These are phyloP conservation scores for Drosophila pegasa DNA, from an alignment of 2,888 invertebrate genomes.

Conservation along the genomic window DNA sequence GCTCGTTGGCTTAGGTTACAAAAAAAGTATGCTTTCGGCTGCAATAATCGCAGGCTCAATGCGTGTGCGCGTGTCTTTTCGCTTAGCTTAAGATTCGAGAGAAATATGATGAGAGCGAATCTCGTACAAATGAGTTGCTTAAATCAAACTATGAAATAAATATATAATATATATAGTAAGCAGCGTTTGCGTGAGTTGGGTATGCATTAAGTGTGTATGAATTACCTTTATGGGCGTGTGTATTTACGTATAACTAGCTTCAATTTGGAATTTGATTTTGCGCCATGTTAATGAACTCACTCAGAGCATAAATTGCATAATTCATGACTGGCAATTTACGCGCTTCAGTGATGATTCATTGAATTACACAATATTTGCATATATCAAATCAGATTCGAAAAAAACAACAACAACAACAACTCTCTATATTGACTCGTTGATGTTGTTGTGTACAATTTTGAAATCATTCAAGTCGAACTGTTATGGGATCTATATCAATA, in stretches of 20 bases:
- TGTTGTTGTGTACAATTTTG: not conserved
- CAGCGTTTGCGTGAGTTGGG: conserved; percentile 36
- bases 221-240: conserved; percentile 20
- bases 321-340: conserved; percentile 51
- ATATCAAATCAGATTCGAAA: conserved; percentile 14
- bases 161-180: conserved; percentile 28
- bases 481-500: conserved; percentile 7
- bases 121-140: conserved; percentile 21
- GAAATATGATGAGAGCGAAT: conserved; percentile 23
- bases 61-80: conserved; percentile 47
- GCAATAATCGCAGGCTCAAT: conserved; percentile 21
- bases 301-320: conserved; percentile 46
- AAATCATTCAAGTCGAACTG: conserved; percentile 23
- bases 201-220: conserved; percentile 22
- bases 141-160: conserved; percentile 29
- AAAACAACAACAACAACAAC: not conserved
- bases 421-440: conserved; percentile 2
- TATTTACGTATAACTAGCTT: conserved; percentile 30
- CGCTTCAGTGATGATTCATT: conserved; percentile 24
- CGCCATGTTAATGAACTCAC: conserved; percentile 24
- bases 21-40: conserved; percentile 28
- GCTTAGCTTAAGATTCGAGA: conserved; percentile 50
- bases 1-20: conserved; percentile 34
- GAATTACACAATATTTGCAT: conserved; percentile 26
- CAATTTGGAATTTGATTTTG: conserved; percentile 69